These are phyloP conservation scores for Rhinolophus ferrumequinum DNA, from an alignment of 2,113 vertebrate species.

Conservation along the genomic window DNA sequence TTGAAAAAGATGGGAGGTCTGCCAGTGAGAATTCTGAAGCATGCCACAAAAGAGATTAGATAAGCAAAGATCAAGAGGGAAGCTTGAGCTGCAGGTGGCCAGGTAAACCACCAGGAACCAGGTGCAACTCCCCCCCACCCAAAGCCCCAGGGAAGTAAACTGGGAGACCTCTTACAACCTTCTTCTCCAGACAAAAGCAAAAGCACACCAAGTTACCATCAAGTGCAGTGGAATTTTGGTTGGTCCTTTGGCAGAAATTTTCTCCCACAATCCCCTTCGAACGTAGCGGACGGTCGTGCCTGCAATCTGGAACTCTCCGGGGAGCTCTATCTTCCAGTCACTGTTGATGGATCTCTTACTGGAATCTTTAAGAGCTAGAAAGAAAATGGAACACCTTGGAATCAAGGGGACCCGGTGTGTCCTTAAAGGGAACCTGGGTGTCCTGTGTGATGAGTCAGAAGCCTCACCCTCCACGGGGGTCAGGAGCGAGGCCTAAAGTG, in stretches of 20 bases:
- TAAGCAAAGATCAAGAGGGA: neutral
- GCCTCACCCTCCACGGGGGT: neutral
- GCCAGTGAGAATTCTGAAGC: neutral
- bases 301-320: constrained; percentile 98
- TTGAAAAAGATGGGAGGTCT: neutral
- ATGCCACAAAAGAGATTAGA: neutral
- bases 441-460: neutral
- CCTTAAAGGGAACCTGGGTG: neutral
- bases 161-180: neutral
- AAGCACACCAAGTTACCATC: constrained; percentile 91
- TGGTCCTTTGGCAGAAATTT: constrained; percentile 98
- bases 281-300: constrained; percentile 98
- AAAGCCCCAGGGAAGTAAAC: neutral
- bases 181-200: constrained; percentile 68
- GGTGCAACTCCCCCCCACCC: rapidly evolving
- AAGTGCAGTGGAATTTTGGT: constrained; percentile 96
- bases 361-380: constrained; percentile 95
- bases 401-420: neutral
- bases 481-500: neutral
- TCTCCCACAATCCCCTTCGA: constrained; percentile 97
- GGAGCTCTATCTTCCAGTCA: constrained; percentile 99
- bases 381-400: constrained; percentile 48
- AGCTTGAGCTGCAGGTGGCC: neutral
- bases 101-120: neutral
- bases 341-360: constrained; percentile 97